These are phyloP conservation scores for Eledona agricola DNA, from an alignment of 2,888 invertebrate genomes.

Conservation along the genomic window DNA sequence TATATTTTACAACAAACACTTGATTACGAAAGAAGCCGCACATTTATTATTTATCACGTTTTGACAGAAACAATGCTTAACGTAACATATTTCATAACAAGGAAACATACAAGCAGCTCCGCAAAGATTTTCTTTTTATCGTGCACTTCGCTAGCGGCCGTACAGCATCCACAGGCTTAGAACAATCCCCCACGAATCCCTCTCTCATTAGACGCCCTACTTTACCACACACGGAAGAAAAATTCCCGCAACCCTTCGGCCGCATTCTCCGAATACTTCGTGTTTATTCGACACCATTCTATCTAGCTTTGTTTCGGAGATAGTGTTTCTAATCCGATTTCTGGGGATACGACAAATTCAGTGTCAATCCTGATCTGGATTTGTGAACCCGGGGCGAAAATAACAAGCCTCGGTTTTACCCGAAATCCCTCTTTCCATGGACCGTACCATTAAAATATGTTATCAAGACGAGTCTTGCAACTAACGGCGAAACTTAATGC, in stretches of 20 bases:
- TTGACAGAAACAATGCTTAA: too few species aligned
- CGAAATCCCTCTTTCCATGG: too few species aligned
- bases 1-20: too few species aligned
- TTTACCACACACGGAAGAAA: constrained; percentile 26
- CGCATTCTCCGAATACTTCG: constrained; percentile 6
- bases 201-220: constrained; percentile 48
- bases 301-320: constrained; percentile 40
- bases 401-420: constrained; percentile 46
- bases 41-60: too few species aligned
- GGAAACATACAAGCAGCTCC: too few species aligned
- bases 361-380: constrained; percentile 53
- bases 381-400: constrained; percentile 49
- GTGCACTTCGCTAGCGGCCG: constrained; percentile 11
- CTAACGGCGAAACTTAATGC: constrained; percentile 25
- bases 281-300: constrained; percentile 21
- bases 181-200: constrained; percentile 47
- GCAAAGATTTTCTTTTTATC: neutral
- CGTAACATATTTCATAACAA: too few species aligned
- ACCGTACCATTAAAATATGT: too few species aligned
- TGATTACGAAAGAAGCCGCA: too few species aligned
- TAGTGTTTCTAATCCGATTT: constrained; percentile 52
- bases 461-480: constrained; percentile 5
- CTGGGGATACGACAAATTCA: constrained; percentile 52
- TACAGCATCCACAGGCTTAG: constrained; percentile 50
- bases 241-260: constrained; percentile 35